Evolutionary conservation across 1,140 invertebrate genomes (phyloP).

Genomic region (Neodiprion lecontei): DNA sequence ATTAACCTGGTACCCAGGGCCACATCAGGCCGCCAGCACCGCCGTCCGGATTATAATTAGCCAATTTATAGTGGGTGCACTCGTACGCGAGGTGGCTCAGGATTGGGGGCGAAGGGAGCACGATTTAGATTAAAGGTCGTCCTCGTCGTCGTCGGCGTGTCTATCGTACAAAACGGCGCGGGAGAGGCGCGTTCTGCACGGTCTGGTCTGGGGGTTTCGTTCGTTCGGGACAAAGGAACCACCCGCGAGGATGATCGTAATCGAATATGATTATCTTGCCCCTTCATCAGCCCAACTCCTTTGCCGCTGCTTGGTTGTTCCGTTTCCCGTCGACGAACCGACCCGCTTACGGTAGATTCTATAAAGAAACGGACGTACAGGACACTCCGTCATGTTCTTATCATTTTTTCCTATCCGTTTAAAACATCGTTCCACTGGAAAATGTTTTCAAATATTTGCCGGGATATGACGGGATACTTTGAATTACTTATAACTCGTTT

Average conservation of each 20-base stretch:
- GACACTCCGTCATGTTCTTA: background rate
- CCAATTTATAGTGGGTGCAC: constrained; percentile 19
- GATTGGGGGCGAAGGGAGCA: background rate
- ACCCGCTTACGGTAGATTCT: too few relatives aligned
- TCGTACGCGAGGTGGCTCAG: background rate
- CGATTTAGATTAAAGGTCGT: constrained; percentile 13
- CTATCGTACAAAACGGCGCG: background rate
- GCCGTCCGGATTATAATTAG: constrained; percentile 18
- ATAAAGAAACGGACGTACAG: background rate
- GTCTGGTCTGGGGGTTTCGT: background rate
- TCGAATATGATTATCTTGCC: constrained; percentile 3
- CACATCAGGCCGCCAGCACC: constrained; percentile 5
- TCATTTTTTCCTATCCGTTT: background rate
- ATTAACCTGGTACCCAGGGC: background rate
- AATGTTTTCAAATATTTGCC: too few relatives aligned
- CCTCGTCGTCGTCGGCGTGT: constrained; percentile 22
- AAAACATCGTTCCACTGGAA: background rate
- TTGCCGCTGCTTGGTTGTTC: background rate
- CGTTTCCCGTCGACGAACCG: background rate
- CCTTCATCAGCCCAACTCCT: background rate
- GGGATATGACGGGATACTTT: too few relatives aligned
- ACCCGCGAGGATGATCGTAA: constrained; percentile 1
- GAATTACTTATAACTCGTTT: too few relatives aligned
- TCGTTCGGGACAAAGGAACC: background rate
- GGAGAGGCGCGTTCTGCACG: background rate